A percentile compares a stretch with the other conserved stretches of the same genome.
phyloP scores from a whole-genome alignment of 1,140 invertebrate genomes.

The Listronotus oregonensis region DNA sequence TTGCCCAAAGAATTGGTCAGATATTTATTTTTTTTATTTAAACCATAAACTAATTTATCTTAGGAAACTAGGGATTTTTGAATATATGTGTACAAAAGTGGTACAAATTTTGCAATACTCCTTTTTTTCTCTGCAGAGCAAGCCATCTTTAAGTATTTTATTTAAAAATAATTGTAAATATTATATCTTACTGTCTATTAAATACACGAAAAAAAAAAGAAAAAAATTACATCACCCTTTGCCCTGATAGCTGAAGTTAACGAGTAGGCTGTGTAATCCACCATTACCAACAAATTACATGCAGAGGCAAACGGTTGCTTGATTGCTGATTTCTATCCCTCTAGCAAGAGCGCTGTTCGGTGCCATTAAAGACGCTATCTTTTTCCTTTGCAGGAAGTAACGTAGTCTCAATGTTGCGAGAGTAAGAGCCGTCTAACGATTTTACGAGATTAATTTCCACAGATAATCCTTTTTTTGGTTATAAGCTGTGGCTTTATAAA shows the following conservation, averaged over 20 bases:
- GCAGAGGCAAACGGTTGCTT: conserved; percentile 34
- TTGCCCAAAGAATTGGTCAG: too few relatives aligned
- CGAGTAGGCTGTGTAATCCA: conserved; percentile 24
- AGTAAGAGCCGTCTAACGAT: not conserved
- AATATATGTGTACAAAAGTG: too few relatives aligned
- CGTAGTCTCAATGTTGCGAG: not conserved
- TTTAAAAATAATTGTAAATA: too few relatives aligned
- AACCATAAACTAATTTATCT: too few relatives aligned
- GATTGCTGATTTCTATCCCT: conserved; percentile 40
- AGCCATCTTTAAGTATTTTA: too few relatives aligned
- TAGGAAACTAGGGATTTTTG: too few relatives aligned
- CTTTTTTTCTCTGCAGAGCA: too few relatives aligned
- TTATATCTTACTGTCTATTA: too few relatives aligned
- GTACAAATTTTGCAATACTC: too few relatives aligned
- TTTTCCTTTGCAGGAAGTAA: conserved; percentile 2
- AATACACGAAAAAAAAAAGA: too few relatives aligned
- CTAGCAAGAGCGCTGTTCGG: not conserved
- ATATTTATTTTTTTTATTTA: too few relatives aligned
- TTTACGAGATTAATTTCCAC: not conserved
- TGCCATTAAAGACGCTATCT: not conserved
- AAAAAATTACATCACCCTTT: too few relatives aligned
- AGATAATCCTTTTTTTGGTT: not conserved
- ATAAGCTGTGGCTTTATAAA: not conserved
- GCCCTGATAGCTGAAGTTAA: conserved; percentile 8
- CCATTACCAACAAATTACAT: conserved; percentile 42